Evolutionary conservation across 2,797 vertebrate species (phyloP), one percentile per base, ranked within the genome.

Genomic region (Epinephelus coioides): DNA sequence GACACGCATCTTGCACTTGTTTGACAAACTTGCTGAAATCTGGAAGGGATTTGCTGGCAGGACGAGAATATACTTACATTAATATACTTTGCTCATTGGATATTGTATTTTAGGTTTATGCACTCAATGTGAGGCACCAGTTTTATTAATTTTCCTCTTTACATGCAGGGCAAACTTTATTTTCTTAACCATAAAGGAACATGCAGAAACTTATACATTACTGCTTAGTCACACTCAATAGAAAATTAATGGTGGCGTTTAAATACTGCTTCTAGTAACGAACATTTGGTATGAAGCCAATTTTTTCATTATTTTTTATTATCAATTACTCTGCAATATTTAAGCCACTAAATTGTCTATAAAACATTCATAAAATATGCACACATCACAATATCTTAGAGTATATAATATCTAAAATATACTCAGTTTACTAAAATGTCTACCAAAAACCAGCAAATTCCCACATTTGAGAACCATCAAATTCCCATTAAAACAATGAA

Each of bases 1-100:
- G 79, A 78, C 62, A 84, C 11, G 21, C 55, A 46, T 30, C 47
- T 56, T 78, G 51, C 49, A 57, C 71, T 73, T 69, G 67, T 78
- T 75, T 77, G 12, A 72, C 63, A 73, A 76, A 78, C 66, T 66
- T 55, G 27, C 54, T 69, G 50, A 68, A 68, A 49, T 54, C 38
- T 69, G 25, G 44, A 57, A 61, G 75, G n/a, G 63, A 9, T 57
- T 61, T 51, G 44, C 78, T 54, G n/a, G 21, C 34, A 75, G 53
- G 67, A n/a, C 25, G 0, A 34, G 0, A 55, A 18, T 13, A 3
- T 67, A 69, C 25, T 63, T 57, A 61, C 44, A 73, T 46, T 44
- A 34, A 69, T 47, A 55, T 76, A 72, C 19, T 54, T 30, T 14
- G 64, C 11, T 55, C 69, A 51, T 40, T 73, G 57, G 44, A 49